These are phyloP conservation scores for Eumerus sabulonum DNA, from an alignment of 2,888 invertebrate species.

Conservation along the genomic window DNA sequence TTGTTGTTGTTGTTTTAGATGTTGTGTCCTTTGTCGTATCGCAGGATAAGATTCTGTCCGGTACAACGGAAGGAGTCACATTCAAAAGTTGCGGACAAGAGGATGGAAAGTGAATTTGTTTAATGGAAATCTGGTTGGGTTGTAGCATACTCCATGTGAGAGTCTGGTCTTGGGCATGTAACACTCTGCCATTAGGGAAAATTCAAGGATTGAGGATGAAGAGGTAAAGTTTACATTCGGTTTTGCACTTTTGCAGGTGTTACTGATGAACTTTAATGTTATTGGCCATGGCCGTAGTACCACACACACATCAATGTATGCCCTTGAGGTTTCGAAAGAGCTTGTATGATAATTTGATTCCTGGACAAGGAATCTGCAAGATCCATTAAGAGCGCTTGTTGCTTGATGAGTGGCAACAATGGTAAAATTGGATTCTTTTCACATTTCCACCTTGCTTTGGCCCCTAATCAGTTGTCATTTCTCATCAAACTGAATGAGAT, in stretches of 20 bases:
- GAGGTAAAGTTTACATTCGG: constrained; percentile 65
- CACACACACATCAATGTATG: not conserved
- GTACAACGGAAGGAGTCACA: not conserved
- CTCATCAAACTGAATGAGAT: constrained; percentile 55
- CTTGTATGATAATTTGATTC: constrained; percentile 45
- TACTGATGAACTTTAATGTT: constrained; percentile 61
- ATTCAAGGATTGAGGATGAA: constrained; percentile 19
- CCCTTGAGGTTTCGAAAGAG: constrained; percentile 36
- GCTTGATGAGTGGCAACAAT: constrained; percentile 53
- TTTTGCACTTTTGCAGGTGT: constrained; percentile 68
- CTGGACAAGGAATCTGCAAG: constrained; percentile 21
- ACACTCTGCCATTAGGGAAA: constrained; percentile 29
- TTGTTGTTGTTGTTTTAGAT: constrained; percentile 55
- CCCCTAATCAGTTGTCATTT: constrained; percentile 46
- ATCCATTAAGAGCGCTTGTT: constrained; percentile 38
- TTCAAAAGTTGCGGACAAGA: constrained; percentile 10
- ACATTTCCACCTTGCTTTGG: constrained; percentile 20
- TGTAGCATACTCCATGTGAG: constrained; percentile 50
- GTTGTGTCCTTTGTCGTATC: constrained; percentile 44
- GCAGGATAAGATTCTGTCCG: constrained; percentile 53
- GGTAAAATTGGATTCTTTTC: constrained; percentile 53
- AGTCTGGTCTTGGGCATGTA: constrained; percentile 42
- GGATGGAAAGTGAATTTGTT: constrained; percentile 52
- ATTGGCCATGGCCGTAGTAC: constrained; percentile 24
- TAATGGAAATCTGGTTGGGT: constrained; percentile 53